These are phyloP conservation scores for Myotis pilosus DNA, from an alignment of 2,797 vertebrate species.

Conservation along the genomic window DNA sequence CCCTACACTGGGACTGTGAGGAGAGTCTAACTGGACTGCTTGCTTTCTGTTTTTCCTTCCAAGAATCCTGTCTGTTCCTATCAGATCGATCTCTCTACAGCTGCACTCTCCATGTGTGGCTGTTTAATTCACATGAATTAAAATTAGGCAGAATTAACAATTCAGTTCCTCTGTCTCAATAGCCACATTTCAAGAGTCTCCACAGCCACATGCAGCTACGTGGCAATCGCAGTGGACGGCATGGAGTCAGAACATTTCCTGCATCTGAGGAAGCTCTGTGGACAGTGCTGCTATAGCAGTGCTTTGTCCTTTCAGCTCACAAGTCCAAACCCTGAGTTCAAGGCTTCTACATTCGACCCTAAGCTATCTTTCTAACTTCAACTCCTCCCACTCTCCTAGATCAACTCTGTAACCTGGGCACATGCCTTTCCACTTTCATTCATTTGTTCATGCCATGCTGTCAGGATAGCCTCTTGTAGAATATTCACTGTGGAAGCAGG, in stretches of 20 bases:
- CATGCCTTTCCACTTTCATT: neutral
- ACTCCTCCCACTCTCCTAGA: neutral
- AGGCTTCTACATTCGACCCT: neutral
- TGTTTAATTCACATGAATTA: neutral
- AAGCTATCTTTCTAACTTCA: neutral
- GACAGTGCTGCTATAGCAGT: accelerated
- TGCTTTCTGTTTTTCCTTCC: neutral
- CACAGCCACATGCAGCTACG: neutral
- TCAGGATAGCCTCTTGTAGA: neutral
- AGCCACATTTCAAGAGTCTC: neutral
- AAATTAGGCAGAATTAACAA: neutral
- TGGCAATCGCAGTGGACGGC: neutral
- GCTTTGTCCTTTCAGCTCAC: neutral
- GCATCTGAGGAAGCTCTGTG: neutral
- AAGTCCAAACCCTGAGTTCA: neutral
- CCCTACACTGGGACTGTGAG: too few species aligned
- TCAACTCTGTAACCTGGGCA: neutral
- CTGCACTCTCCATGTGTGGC: too few species aligned
- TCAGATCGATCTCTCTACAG: neutral
- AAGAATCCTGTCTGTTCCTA: neutral
- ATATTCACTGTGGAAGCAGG: neutral
- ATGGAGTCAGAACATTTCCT: neutral
- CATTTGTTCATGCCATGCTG: neutral
- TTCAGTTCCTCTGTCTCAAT: neutral
- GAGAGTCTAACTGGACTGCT: neutral